Evolutionary conservation across 2,797 vertebrate genomes (phyloP).

Genomic region (Pseudochromis fuscus): DNA sequence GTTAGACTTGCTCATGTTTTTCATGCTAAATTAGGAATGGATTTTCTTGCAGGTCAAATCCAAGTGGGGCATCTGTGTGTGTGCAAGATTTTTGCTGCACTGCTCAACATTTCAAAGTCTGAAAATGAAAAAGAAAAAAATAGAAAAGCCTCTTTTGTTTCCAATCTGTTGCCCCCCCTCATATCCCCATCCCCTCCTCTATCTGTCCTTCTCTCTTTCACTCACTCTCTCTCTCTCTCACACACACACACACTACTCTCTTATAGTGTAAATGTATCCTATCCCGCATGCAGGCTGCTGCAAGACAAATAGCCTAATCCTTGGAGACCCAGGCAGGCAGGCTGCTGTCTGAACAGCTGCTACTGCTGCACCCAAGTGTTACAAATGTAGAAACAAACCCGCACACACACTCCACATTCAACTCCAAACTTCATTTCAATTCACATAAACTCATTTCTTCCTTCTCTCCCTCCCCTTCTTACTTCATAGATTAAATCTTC

Average conservation of each 20-base stretch:
- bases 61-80: conserved; percentile 48
- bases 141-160: conserved; percentile 62
- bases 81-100: conserved; percentile 50
- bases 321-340: conserved; percentile 61
- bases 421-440: conserved; percentile 47
- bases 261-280: conserved; percentile 65
- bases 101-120: conserved; percentile 67
- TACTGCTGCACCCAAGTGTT: conserved; percentile 69
- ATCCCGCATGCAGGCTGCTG: conserved; percentile 74
- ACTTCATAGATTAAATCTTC: conserved; percentile 15
- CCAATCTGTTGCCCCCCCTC: conserved; percentile 41
- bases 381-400: conserved; percentile 48
- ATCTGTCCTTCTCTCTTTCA: neutral
- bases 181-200: neutral
- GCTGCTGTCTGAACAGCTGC: conserved; percentile 73
- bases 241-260: conserved; percentile 22
- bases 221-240: neutral
- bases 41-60: conserved; percentile 52
- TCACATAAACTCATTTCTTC: conserved; percentile 19
- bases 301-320: conserved; percentile 76
- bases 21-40: conserved; percentile 42
- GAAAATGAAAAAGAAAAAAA: conserved; percentile 32
- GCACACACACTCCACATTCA: conserved; percentile 18
- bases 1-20: conserved; percentile 16
- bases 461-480: neutral